These are phyloP conservation scores for Menura novaehollandiae DNA, from an alignment of 2,113 vertebrate genomes.

Conservation along the genomic window DNA sequence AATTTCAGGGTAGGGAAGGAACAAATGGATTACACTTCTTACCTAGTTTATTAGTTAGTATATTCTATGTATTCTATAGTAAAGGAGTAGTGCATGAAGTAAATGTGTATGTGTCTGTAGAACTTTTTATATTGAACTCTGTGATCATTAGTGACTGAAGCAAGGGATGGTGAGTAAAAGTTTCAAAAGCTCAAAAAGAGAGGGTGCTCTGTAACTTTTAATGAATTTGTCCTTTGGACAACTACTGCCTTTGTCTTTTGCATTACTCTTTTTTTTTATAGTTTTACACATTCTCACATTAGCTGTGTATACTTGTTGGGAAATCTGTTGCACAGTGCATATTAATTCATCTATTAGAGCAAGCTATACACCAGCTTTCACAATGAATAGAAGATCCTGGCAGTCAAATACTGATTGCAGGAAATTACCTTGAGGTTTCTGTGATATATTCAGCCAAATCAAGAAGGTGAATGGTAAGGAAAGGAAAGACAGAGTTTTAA, in stretches of 20 bases:
- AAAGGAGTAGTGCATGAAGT: not conserved
- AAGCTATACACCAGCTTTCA: not conserved
- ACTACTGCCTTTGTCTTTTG: not conserved
- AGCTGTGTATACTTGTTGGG: not conserved
- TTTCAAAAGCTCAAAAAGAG: not conserved
- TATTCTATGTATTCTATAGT: not conserved
- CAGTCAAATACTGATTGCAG: not conserved
- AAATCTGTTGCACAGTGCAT: not conserved
- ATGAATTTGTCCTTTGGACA: not conserved
- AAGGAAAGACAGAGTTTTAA: not conserved
- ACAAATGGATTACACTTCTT: not conserved
- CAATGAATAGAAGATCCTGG: slow-evolving; percentile 5
- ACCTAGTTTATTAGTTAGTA: not conserved
- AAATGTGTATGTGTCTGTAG: not conserved
- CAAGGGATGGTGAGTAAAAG: not conserved
- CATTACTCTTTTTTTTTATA: not conserved
- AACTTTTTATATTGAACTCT: not conserved
- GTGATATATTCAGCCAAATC: not conserved
- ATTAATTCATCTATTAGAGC: not conserved
- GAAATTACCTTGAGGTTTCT: slow-evolving; percentile 21
- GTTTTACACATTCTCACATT: no score
- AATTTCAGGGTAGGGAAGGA: not conserved
- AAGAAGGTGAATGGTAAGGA: not conserved
- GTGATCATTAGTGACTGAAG: not conserved
- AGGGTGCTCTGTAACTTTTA: not conserved